Conservation (phyloP, 2,797 vertebrate species). For the Chiloscyllium punctatum region DNA sequence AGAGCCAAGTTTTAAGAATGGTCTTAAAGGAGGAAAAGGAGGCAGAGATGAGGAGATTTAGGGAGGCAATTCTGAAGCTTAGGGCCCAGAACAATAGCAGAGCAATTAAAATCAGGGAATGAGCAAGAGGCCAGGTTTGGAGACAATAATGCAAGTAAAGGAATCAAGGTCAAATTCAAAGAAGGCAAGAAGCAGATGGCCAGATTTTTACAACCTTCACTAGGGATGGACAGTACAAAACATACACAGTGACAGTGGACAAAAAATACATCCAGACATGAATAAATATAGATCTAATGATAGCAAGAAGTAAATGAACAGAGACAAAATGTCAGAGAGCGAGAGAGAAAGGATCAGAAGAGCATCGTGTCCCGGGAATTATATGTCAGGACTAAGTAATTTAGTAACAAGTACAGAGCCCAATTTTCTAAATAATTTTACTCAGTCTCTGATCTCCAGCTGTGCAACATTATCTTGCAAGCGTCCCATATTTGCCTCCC, state of each 20-base stretch:
- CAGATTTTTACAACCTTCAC: neutral
- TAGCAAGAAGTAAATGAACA: neutral
- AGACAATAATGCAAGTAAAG: neutral
- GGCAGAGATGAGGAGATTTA: neutral
- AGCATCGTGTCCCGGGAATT: neutral
- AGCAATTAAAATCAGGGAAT: neutral
- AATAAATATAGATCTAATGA: neutral
- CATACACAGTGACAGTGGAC: neutral
- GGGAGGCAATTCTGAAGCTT: neutral
- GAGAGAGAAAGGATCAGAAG: neutral
- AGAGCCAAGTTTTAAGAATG: neutral
- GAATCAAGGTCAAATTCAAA: neutral
- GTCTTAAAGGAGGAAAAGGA: neutral
- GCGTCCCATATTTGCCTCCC: neutral
- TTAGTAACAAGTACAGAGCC: neutral
- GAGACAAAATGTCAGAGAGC: neutral
- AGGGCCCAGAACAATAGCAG: neutral
- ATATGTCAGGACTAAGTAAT: neutral
- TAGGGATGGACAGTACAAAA: neutral
- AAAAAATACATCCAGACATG: neutral
- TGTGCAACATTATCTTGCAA: neutral
- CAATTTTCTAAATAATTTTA: neutral
- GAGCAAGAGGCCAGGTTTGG: neutral
- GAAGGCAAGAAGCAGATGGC: neutral
- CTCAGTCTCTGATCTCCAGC: neutral